Base-by-base conservation (phyloP, 2,113 vertebrate genomes). In the Zosterops lateralis region DNA sequence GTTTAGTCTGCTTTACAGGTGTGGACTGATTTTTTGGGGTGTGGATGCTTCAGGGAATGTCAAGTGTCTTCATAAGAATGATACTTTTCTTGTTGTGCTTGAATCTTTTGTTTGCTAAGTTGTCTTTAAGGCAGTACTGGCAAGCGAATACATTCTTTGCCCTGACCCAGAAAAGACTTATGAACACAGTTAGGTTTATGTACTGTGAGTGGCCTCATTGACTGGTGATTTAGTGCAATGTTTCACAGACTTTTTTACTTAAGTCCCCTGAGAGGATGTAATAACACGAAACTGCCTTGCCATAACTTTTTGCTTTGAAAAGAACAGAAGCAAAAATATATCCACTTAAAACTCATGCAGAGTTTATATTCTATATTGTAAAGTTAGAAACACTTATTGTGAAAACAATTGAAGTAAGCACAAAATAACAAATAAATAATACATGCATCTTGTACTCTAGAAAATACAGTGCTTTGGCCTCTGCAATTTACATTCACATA, bases 1-100 rank as follows among this genome's bases (percentile, higher is more conserved):
- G 64, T 84, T 95, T 64, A 81, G 83, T 85, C 90, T 97, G 77
- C 80, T 92, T 92, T 95, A 92, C 92, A 92, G 94, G 95, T 87
- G 89, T 93, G 93, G 94, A 80, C 83, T 96, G 83, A 93, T 94
- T 92, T 92, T 74, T 92, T 70, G 29, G 95, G 96, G 95, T 85
- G 89, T 91, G 78, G 90, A 83, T 95, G 84, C 91, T 97, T 84
- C 78, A 93, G 89, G 71, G 95, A 96, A 88, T 82, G 89, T 89
- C 86, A 96, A 93, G 87, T 90, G 51, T 78, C 66, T 84, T 93
- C 47, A 9, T 56, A 75, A 95, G 95, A 97, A 93, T 90, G 77
- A 85, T 71, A 81, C 70, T 92, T 96, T 97, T 96, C 92, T 93
- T 88, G 57, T 86, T 95, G 51, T 51, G 72, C 89, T 90, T 95